Evolutionary conservation across 2,113 vertebrate genomes (phyloP).

Genomic region (Eonycteris spelaea): DNA sequence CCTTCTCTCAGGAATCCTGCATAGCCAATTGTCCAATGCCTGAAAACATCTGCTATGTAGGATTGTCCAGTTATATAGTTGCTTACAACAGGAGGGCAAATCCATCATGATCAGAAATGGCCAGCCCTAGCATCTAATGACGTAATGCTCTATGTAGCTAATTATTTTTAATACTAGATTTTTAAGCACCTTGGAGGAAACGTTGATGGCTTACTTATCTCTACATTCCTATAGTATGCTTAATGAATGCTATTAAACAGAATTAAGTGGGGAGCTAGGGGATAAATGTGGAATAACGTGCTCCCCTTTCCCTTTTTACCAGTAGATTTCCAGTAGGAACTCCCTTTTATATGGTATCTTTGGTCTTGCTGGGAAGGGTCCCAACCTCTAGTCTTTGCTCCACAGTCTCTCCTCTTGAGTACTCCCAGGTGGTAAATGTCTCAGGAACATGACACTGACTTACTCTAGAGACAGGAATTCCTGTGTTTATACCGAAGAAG

Average conservation of each 20-base stretch:
- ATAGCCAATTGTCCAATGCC: background rate
- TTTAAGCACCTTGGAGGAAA: background rate
- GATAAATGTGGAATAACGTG: background rate
- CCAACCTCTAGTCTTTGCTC: background rate
- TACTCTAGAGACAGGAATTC: background rate
- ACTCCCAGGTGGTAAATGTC: background rate
- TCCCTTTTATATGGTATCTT: background rate
- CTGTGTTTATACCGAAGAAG: background rate
- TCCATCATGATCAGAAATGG: background rate
- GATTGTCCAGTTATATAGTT: background rate
- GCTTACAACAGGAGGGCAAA: background rate
- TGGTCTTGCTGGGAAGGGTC: background rate
- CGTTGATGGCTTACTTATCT: background rate
- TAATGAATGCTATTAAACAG: background rate
- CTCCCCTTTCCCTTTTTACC: background rate
- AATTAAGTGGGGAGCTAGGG: background rate
- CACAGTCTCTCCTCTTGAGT: background rate
- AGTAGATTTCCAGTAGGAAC: background rate
- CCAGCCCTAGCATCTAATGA: background rate
- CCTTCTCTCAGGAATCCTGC: background rate
- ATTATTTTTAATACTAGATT: background rate
- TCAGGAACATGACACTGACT: background rate
- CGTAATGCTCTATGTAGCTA: background rate
- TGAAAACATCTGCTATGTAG: background rate
- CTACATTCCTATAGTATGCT: background rate